Conservation (phyloP, 2,113 vertebrate species). For the Merops nubicus region DNA sequence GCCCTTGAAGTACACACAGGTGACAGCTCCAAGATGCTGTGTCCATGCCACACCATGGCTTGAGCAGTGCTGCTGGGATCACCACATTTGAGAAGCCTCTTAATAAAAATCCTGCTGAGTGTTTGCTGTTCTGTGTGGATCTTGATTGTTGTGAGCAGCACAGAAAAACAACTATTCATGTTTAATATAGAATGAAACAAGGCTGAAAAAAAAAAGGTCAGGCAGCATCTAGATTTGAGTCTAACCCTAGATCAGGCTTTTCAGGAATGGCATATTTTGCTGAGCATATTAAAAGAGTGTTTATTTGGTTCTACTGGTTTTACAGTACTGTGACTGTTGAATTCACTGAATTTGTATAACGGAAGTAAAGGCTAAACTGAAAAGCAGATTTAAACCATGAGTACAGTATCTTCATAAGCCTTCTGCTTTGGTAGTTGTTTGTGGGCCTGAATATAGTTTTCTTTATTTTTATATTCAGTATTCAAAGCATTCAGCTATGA, state of each 20-base stretch:
- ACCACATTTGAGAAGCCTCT: background rate
- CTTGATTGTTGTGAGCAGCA: background rate
- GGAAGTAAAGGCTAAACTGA: background rate
- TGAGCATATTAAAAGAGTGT: background rate
- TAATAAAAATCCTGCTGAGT: background rate
- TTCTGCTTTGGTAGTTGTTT: background rate
- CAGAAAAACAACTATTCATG: background rate
- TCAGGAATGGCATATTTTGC: background rate
- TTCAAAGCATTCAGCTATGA: background rate
- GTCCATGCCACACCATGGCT: background rate
- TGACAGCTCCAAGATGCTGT: background rate
- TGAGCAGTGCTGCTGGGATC: background rate
- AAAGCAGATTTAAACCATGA: background rate
- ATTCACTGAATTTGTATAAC: background rate
- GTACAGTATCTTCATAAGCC: background rate
- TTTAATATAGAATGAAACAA: background rate
- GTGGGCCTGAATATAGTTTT: background rate
- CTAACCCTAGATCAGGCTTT: conserved; percentile 21
- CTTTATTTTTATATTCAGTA: background rate
- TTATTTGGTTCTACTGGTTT: conserved; percentile 11
- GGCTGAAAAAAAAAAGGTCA: background rate
- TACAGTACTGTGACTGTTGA: background rate
- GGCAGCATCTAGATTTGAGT: background rate
- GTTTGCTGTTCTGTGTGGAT: background rate
- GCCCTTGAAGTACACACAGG: accelerated